Evolutionary conservation across 2,113 vertebrate genomes (phyloP), one percentile per base, ranked within the genome.

Genomic region (Eidolon helvum): DNA sequence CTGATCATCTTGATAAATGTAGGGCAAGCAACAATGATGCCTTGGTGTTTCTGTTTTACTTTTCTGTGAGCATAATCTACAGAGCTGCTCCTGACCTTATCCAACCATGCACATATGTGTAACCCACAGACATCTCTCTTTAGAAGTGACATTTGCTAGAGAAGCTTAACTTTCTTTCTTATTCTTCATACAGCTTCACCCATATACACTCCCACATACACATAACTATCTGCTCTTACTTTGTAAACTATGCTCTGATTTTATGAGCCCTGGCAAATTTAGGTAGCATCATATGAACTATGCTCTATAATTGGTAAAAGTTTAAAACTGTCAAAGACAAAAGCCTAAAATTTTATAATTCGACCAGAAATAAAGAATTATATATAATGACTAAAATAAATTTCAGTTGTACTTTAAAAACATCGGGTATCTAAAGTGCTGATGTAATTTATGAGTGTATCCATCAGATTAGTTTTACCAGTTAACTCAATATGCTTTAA

Each of bases 1-100:
- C 98, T 98, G 98, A 99, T 98, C 83, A 75, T 97, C 98, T 61
- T 88, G 97, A 96, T 98, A 97, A 97, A 96, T 80, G 90, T 88
- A 98, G 97, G 91, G 98, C 97, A 98, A 94, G 85, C 95, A 96
- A 97, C 97, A 97, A 87, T 85, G 93, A 84, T 97, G 61, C 53
- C 78, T 94, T 97, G 96, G 88, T 97, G 98, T 98, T 97, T 97
- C 95, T 98, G 91, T 71, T 97, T 98, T 96, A 78, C 96, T 97
- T 96, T 97, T 91, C 97, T 97, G 55, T 96, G 94, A 98, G 85
- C 48, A 71, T 55, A 24, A 78, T 87, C 87, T 95, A 90, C 61
- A 97, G 86, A 97, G 96, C 86, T 98, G 94, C 94, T 69, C 80
- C 38, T 94, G 83, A 72, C 95, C 30, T 63, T 53, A 94, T 77